Percentiles rank a stretch among this genome's conserved stretches.
Evolutionary conservation across 2,888 invertebrate genomes (phyloP).

Genomic region (Ametastegia equiseti): DNA sequence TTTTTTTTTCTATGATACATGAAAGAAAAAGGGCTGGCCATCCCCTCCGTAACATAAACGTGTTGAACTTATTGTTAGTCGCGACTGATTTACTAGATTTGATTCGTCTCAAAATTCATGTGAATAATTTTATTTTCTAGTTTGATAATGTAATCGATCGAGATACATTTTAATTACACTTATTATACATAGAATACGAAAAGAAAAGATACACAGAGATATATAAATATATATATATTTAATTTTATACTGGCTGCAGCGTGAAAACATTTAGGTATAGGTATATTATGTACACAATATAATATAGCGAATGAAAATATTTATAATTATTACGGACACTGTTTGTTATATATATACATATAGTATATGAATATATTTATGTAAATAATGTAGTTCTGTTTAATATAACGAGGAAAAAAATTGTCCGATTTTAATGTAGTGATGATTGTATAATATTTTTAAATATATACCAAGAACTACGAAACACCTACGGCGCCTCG

Average conservation of each 20-base stretch:
- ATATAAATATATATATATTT: neutral
- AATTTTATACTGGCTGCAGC: constrained; percentile 35
- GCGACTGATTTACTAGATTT: too few species aligned
- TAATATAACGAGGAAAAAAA: neutral
- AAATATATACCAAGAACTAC: too few species aligned
- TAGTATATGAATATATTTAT: constrained; percentile 33
- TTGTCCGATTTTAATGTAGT: neutral
- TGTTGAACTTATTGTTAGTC: too few species aligned
- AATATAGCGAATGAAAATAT: constrained; percentile 21
- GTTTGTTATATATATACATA: neutral
- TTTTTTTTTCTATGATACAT: too few species aligned
- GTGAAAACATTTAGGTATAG: too few species aligned
- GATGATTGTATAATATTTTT: neutral
- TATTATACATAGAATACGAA: neutral
- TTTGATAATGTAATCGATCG: too few species aligned
- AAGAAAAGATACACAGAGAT: neutral
- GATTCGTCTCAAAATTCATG: neutral
- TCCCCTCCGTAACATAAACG: too few species aligned
- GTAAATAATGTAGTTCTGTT: constrained; percentile 19
- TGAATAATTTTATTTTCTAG: neutral
- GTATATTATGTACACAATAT: too few species aligned
- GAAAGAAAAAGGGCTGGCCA: too few species aligned
- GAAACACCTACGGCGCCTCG: too few species aligned
- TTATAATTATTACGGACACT: neutral
- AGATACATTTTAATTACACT: too few species aligned